Conservation (phyloP, 92 coral and sea anemone species). For the Plumapathes pennacea region DNA sequence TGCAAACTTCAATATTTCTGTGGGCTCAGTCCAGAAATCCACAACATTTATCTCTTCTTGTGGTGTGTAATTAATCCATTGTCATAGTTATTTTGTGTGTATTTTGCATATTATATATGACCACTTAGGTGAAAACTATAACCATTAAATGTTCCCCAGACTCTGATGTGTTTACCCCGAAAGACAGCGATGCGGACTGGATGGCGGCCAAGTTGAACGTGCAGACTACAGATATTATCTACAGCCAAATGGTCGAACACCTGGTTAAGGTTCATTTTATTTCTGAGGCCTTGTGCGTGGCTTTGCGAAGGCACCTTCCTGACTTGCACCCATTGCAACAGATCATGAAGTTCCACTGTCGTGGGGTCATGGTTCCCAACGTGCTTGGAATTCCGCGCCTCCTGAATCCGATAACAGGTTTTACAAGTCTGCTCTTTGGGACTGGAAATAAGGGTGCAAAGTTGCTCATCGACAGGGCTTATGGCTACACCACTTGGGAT, state of each 20-base stretch:
- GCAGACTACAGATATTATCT: conserved; percentile 47
- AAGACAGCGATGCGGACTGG: conserved; percentile 52
- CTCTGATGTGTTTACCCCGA: conserved; percentile 40
- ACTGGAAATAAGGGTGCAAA: conserved; percentile 22
- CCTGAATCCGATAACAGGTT: neutral
- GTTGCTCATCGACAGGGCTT: conserved; percentile 16
- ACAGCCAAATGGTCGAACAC: conserved; percentile 59
- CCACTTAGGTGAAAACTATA: too few relatives aligned
- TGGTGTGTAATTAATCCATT: neutral
- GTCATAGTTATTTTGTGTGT: too few relatives aligned
- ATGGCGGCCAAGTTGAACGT: conserved; percentile 53
- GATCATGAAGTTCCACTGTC: conserved; percentile 42
- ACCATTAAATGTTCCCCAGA: conserved; percentile 5
- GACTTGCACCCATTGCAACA: conserved; percentile 19
- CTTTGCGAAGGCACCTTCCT: conserved; percentile 22
- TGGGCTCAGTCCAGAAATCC: too few relatives aligned
- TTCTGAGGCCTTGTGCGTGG: conserved; percentile 37
- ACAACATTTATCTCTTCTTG: too few relatives aligned
- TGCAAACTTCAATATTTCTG: too few relatives aligned
- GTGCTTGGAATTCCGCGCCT: conserved; percentile 26
- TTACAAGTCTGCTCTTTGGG: conserved; percentile 8
- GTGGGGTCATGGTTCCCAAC: conserved; percentile 22
- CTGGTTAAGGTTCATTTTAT: conserved; percentile 43
- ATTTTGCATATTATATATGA: too few relatives aligned
- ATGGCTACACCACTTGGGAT: conserved; percentile 13